A percentile compares a stretch with the other conserved stretches of the same genome.
These are phyloP conservation scores for Eurystomus glaucurus DNA, from an alignment of 2,797 vertebrate species.

Conservation along the genomic window DNA sequence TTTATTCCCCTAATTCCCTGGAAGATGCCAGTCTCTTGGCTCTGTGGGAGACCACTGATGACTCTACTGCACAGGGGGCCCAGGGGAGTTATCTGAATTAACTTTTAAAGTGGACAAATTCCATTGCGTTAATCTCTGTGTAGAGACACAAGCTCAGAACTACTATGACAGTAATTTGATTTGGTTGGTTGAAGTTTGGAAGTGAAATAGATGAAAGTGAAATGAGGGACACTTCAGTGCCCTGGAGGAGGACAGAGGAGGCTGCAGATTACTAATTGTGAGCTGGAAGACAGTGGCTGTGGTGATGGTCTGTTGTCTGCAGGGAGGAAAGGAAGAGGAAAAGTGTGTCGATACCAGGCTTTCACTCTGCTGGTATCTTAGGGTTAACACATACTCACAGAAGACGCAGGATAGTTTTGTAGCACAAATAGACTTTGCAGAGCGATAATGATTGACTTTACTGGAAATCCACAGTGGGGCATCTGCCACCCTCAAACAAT, in stretches of 20 bases:
- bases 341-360: fast-evolving
- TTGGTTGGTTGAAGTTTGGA: background rate
- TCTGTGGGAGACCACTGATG: background rate
- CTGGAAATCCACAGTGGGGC: background rate
- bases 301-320: background rate
- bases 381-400: background rate
- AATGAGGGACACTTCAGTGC: background rate
- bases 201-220: background rate
- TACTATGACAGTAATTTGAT: background rate
- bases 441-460: background rate
- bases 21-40: background rate
- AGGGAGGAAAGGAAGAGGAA: background rate
- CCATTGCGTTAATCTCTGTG: background rate
- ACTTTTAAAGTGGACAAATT: background rate
- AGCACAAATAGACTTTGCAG: background rate
- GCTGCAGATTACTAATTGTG: background rate
- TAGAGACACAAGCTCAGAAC: background rate
- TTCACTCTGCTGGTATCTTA: background rate
- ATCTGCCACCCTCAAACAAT: background rate
- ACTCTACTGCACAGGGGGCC: background rate
- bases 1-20: background rate
- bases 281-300: background rate
- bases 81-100: background rate
- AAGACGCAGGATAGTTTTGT: background rate
- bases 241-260: background rate